Base-by-base conservation (phyloP, 2,888 invertebrate species). In the Coenonympha glycerion region DNA sequence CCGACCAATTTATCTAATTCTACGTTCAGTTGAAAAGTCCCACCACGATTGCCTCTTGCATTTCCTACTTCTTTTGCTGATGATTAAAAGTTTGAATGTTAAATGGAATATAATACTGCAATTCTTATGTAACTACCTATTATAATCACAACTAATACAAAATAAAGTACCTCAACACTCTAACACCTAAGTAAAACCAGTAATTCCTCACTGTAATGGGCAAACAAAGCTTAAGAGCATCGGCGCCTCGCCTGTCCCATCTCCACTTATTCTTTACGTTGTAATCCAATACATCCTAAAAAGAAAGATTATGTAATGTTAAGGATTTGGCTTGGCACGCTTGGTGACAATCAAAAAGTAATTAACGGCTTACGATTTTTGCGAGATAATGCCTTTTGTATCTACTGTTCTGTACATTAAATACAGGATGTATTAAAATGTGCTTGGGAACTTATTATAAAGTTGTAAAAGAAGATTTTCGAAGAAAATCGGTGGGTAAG, bases 201-300 rank as follows among this genome's bases (percentile, higher is more conserved):
- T 15, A 39, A 39, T 9, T 47, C 47, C 42, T 50, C 49, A 49
- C 19, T 49, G 33, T 52, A 52, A 48, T 52, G 52, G 42, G 13
- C 41, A 49, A 46, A 24, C 36, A 49, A 45, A 48, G 24, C 26
- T 26, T 40, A 72, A 76, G 76, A 73, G 75, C 64, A n/a, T n/a
- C 64, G 16, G 55, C 68, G 76, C 76, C n/a, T n/a, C 76, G 76
- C 76, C 76, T 55, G 62, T 45, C 57, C 50, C 62, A 63, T 63
- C 67, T 45, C 42, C 53, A 51, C 58, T 63, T 67, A 72, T 71
- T 70, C 70, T 69, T 73, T 71, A 72, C 40, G 19, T 18, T 33
- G 33, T 49, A 36, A 54, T 50, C 50, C 26, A 36, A 18, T 44
- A 46, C 46, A 50, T 40, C 30, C 51, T 41, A 22, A 40, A 48